Evolutionary conservation across 2,113 vertebrate genomes (phyloP), one percentile per base, ranked within the genome.

Genomic region (Orcinus orca): DNA sequence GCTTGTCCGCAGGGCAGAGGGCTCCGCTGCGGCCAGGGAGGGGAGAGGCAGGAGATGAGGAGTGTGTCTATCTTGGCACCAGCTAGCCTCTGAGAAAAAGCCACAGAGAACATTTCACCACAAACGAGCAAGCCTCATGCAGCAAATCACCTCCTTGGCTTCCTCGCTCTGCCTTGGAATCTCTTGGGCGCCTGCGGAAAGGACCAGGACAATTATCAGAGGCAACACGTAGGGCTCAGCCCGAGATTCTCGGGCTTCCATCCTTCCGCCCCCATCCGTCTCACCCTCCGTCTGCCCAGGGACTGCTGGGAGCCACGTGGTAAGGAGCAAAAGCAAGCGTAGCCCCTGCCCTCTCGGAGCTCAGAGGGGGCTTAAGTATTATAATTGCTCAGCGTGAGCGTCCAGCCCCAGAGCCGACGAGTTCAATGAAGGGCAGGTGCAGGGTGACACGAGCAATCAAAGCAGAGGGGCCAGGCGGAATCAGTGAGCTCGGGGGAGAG

Each of bases 61-160:
- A 63, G n/a, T 3, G 0, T 50, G 71, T 90, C 93, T 80, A 29
- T 73, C 65, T 58, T 67, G 90, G 79, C 80, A 85, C 36, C 15
- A 47, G 33, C 3, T 44, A n/a, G 63, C 73, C 38, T 20, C 89
- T 2, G 73, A 18, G 53, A 6, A 60, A 89, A 80, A 80, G 86
- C 93, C 93, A 53, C 79, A 29, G 73, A 67, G 93, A 71, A 67
- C 85, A 89, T 85, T 73, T 89, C 63, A 21, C 33, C 82, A n/a
- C 84, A 67, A 50, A 80, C 44, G 8, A 15, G 20, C 13, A 13
- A 25, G 90, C 21, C 68, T 63, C n/a, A 1, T 1, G 58, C 23
- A 53, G 73, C 79, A 20, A n/a, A 73, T 4, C 14, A 60, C 79
- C 65, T 60, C 29, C 41, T 14, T 5, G 17, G 62, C 77, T 44